These are phyloP conservation scores for Gryllus longicercus DNA, from an alignment of 2,888 invertebrate genomes.

Conservation along the genomic window DNA sequence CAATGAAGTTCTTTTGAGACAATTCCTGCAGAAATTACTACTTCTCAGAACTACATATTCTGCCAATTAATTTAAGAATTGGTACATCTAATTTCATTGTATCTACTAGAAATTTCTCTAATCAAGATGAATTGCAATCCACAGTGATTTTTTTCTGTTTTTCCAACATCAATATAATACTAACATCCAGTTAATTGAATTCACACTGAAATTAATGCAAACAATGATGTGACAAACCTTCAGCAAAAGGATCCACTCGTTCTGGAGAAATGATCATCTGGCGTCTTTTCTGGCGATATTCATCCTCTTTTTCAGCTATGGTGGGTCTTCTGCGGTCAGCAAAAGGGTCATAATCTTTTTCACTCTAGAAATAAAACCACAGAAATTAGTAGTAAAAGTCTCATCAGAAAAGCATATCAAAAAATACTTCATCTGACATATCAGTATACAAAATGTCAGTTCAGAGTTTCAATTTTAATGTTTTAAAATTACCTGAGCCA, in stretches of 20 bases:
- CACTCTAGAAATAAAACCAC: conserved; percentile 57
- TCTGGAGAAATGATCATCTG: conserved; percentile 94
- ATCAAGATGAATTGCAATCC: too few species aligned
- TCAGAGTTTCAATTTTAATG: too few species aligned
- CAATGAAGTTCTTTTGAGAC: too few species aligned
- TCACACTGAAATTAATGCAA: background rate
- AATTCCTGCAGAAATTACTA: too few species aligned
- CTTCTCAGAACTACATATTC: too few species aligned
- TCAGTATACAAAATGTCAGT: background rate
- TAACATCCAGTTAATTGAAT: conserved; percentile 11
- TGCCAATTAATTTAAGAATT: too few species aligned
- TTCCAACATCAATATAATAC: conserved; percentile 5
- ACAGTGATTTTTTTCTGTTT: background rate
- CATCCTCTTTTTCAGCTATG: conserved; percentile 95
- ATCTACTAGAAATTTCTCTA: background rate
- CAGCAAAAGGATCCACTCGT: conserved; percentile 94
- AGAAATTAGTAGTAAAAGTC: background rate
- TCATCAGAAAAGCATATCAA: conserved; percentile 4
- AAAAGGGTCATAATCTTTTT: conserved; percentile 92
- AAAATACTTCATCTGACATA: background rate
- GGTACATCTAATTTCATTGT: background rate
- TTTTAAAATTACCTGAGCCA: conserved; percentile 69
- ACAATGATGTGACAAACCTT: conserved; percentile 65
- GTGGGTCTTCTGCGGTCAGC: conserved; percentile 87
- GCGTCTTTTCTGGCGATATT: conserved; percentile 85